These are phyloP conservation scores for Myiozetetes cayanensis DNA, from an alignment of 2,113 vertebrate species.

Conservation along the genomic window DNA sequence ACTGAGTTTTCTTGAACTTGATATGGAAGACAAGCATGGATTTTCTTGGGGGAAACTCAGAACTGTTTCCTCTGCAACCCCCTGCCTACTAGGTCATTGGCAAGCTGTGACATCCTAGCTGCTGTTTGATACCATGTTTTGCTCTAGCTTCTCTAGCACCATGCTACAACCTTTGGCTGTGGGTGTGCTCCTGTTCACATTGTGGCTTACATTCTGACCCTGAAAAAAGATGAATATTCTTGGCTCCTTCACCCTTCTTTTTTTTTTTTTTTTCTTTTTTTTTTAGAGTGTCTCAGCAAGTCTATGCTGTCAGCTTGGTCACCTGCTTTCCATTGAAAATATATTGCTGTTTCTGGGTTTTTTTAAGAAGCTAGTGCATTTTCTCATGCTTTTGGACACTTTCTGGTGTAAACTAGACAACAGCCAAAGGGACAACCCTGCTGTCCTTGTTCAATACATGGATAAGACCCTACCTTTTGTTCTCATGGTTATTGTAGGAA, in stretches of 20 bases:
- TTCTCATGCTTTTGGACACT: neutral
- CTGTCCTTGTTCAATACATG: neutral
- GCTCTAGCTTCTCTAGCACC: neutral
- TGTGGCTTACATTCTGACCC: neutral
- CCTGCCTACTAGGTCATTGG: neutral
- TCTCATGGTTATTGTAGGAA: neutral
- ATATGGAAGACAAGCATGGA: neutral
- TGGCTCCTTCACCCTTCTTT: neutral
- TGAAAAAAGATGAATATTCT: neutral
- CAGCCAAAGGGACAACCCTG: neutral
- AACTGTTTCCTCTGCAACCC: neutral
- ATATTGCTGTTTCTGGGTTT: neutral
- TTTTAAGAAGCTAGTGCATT: neutral
- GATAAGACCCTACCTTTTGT: neutral
- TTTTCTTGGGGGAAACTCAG: neutral
- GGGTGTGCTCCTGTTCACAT: neutral
- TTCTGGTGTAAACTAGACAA: neutral
- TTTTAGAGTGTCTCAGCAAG: neutral
- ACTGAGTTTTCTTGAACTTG: neutral
- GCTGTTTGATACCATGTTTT: neutral
- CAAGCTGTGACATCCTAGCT: neutral
- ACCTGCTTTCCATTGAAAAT: neutral
- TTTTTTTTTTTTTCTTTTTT: neutral
- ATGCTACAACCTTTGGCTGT: neutral
- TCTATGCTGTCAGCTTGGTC: neutral